Conservation (phyloP, 2,888 invertebrate genomes). For the Lissonota sp. region DNA sequence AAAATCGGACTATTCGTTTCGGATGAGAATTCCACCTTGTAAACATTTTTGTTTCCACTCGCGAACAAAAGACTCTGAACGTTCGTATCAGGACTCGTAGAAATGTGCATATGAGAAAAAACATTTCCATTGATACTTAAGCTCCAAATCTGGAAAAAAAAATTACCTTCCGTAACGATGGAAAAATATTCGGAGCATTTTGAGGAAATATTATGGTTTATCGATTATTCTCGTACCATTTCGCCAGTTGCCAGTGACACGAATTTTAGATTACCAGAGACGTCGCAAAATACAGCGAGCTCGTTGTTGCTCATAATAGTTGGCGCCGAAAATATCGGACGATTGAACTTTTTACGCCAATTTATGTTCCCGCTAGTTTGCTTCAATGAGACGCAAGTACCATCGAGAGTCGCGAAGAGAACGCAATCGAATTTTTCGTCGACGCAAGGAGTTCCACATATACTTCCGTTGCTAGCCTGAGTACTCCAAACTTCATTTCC, state of each 20-base stretch:
- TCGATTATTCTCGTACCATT: conserved; percentile 66
- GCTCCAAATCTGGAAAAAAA: conserved; percentile 86
- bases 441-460: conserved; percentile 84
- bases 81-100: conserved; percentile 79
- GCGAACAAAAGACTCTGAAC: conserved; percentile 87
- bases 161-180: conserved; percentile 24
- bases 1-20: conserved; percentile 80
- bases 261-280: conserved; percentile 72
- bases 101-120: conserved; percentile 88
- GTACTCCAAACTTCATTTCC: conserved; percentile 82
- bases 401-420: conserved; percentile 86
- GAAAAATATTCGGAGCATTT: background rate
- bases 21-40: conserved; percentile 85
- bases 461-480: conserved; percentile 83
- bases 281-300: conserved; percentile 85
- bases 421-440: conserved; percentile 75
- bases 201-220: background rate
- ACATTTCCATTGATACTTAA: conserved; percentile 87
- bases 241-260: conserved; percentile 69
- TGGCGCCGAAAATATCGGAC: conserved; percentile 89
- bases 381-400: conserved; percentile 86
- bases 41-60: conserved; percentile 89
- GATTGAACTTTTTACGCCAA: conserved; percentile 87
- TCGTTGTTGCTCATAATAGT: conserved; percentile 85
- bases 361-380: conserved; percentile 84